phyloP scores from a whole-genome alignment of 2,113 vertebrate genomes.

The Pollachius pollachius region DNA sequence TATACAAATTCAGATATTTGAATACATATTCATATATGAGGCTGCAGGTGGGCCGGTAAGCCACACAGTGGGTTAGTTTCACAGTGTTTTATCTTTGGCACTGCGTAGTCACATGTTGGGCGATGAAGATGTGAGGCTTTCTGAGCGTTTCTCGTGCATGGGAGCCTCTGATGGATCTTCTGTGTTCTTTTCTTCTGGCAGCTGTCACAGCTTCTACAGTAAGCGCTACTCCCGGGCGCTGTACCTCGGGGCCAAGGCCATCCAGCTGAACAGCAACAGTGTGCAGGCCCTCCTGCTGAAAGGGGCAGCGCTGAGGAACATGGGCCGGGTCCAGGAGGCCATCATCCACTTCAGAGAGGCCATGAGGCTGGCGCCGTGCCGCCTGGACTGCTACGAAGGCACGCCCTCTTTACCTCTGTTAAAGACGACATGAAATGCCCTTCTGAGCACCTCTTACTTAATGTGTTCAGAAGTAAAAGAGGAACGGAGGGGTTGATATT shows the following conservation, averaged over 20 bases:
- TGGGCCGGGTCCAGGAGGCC: constrained; percentile 96
- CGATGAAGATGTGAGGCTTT: not conserved
- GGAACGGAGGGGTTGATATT: too few species aligned
- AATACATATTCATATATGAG: too few species aligned
- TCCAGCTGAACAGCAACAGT: constrained; percentile 97
- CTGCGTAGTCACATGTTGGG: not conserved
- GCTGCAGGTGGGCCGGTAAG: not conserved
- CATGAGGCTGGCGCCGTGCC: constrained; percentile 89
- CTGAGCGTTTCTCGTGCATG: not conserved
- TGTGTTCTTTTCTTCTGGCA: constrained; percentile 39
- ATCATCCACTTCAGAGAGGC: constrained; percentile 98
- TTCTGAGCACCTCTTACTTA: too few species aligned
- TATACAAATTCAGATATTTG: not conserved
- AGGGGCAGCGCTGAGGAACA: constrained; percentile 91
- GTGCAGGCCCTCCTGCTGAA: constrained; percentile 95
- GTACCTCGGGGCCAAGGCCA: constrained; percentile 95
- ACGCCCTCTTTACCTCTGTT: constrained; percentile 16
- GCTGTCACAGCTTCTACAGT: constrained; percentile 97
- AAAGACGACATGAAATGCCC: too few species aligned
- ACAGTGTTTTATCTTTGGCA: too few species aligned
- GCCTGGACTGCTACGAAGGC: constrained; percentile 97
- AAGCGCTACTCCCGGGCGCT: constrained; percentile 95
- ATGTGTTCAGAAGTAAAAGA: too few species aligned
- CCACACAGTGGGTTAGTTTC: not conserved
- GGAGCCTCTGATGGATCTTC: not conserved